Percentiles rank a stretch among this genome's conserved stretches.
phyloP scores from a whole-genome alignment of 2,113 vertebrate species.

The Ammospiza nelsoni region DNA sequence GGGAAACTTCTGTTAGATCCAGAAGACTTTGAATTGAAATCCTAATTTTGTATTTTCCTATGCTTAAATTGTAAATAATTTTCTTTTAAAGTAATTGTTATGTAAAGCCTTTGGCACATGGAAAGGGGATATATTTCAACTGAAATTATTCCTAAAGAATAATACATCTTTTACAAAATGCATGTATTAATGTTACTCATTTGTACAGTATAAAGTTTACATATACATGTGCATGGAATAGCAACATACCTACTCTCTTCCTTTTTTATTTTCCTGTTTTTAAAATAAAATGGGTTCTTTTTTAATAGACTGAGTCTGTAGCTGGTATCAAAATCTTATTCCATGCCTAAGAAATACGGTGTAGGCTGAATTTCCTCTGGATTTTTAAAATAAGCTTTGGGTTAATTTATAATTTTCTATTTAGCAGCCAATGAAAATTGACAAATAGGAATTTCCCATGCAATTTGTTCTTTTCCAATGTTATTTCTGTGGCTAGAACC shows the following conservation, averaged over 20 bases:
- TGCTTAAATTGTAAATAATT: neutral
- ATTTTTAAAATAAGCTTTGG: neutral
- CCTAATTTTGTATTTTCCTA: neutral
- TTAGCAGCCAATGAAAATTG: conserved; percentile 16
- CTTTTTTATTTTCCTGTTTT: neutral
- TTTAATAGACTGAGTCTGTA: neutral
- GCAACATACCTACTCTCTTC: neutral
- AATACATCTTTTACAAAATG: neutral
- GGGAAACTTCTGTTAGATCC: neutral
- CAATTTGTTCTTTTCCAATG: neutral
- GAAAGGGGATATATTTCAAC: neutral
- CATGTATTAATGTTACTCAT: neutral
- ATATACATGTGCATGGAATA: neutral
- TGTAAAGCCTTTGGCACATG: neutral
- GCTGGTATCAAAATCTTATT: neutral
- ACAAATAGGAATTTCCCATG: conserved; percentile 19
- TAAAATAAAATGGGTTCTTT: neutral
- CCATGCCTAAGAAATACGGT: neutral
- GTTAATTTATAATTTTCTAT: neutral
- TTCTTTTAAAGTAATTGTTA: neutral
- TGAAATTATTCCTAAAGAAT: neutral
- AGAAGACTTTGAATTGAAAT: neutral
- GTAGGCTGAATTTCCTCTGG: neutral
- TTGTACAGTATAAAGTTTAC: neutral
- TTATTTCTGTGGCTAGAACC: neutral